These are phyloP conservation scores for Timandra comae DNA, from an alignment of 2,888 invertebrate species.

Conservation along the genomic window DNA sequence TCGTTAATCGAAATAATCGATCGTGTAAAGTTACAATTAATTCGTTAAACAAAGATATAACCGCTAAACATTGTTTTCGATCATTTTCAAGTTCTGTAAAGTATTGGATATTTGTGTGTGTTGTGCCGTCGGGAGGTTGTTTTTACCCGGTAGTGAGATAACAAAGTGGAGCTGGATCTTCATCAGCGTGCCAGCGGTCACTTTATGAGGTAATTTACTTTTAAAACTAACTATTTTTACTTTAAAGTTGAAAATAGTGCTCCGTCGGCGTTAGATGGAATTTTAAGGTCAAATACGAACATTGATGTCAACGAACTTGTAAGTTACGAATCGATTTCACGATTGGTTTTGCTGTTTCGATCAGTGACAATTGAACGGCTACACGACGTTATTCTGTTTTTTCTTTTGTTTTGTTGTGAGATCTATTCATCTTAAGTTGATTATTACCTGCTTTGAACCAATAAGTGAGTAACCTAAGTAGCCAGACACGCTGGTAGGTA, in stretches of 20 bases:
- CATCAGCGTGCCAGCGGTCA: conserved; percentile 86
- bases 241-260: background rate
- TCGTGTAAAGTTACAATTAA: conserved; percentile 39
- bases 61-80: conserved; percentile 28
- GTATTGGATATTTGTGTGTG: conserved; percentile 31
- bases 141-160: conserved; percentile 53
- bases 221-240: background rate
- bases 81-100: conserved; percentile 27
- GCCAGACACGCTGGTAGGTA: too few species aligned
- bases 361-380: conserved; percentile 13
- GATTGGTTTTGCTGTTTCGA: conserved; percentile 17
- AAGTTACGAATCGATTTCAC: conserved; percentile 22
- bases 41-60: conserved; percentile 37
- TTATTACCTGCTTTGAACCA: too few species aligned
- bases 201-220: conserved; percentile 79
- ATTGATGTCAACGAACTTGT: conserved; percentile 21
- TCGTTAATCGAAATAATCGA: conserved; percentile 46
- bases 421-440: too few species aligned
- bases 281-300: background rate
- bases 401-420: conserved; percentile 14
- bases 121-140: conserved; percentile 44
- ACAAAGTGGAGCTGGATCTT: conserved; percentile 85
- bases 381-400: conserved; percentile 5
- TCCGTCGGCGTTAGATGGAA: conserved; percentile 5
- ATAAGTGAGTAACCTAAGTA: too few species aligned